phyloP scores from a whole-genome alignment of 2,797 vertebrate species.

The Peromyscus eremicus region DNA sequence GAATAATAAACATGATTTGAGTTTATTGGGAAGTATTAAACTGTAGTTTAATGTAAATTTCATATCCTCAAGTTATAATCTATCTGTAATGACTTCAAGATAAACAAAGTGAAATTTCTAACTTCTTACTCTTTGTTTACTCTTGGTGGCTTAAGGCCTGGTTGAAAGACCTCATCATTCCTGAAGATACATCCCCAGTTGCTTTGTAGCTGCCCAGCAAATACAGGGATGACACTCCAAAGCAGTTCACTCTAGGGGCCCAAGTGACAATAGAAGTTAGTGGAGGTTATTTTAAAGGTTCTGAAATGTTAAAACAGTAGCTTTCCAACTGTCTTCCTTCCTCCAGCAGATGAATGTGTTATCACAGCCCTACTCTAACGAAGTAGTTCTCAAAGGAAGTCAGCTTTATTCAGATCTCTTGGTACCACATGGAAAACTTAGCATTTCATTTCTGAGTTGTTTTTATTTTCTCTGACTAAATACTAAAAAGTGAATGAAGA shows the following conservation, averaged over 20 bases:
- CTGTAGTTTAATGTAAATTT: slow-evolving; percentile 30
- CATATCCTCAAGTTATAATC: slow-evolving; percentile 12
- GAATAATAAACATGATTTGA: slow-evolving; percentile 35
- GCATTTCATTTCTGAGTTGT: slow-evolving; percentile 49
- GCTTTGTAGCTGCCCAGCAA: slow-evolving; percentile 26
- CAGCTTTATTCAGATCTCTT: slow-evolving; percentile 29
- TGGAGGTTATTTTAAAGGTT: neutral
- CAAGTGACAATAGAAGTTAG: neutral
- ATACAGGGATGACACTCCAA: neutral
- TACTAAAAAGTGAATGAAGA: slow-evolving; percentile 61
- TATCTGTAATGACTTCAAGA: slow-evolving; percentile 13
- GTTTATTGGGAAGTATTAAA: slow-evolving; percentile 47
- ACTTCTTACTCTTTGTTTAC: slow-evolving; percentile 9
- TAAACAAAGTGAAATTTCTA: neutral
- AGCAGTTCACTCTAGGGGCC: neutral
- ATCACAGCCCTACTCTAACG: neutral
- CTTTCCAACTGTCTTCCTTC: slow-evolving; percentile 16
- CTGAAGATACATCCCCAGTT: neutral
- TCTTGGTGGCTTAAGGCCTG: neutral
- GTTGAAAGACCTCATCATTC: neutral
- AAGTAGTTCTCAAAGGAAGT: neutral
- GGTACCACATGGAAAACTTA: slow-evolving; percentile 58
- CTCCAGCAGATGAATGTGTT: neutral
- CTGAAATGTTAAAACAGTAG: neutral
- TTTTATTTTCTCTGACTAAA: slow-evolving; percentile 42